A percentile compares a stretch with the other conserved stretches of the same genome.
Conservation (phyloP, 2,888 invertebrate genomes). For the Zaprionus bogoriensis region DNA sequence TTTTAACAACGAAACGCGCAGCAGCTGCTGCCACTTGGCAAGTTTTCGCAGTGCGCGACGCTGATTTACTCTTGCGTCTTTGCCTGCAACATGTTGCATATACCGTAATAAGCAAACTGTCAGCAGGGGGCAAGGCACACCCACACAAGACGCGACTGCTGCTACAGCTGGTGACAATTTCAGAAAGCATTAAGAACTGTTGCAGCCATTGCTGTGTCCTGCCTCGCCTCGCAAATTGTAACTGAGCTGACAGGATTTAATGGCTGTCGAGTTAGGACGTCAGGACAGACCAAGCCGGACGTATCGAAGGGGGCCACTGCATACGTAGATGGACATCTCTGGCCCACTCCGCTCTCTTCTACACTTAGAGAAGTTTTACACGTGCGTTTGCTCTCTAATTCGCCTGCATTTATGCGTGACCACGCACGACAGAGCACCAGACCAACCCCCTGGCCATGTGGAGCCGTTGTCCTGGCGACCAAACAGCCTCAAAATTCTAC, state of each 20-base stretch:
- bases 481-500: slow-evolving; percentile 39
- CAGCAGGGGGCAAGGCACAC: neutral
- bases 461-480: slow-evolving; percentile 46
- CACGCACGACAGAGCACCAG: slow-evolving; percentile 50
- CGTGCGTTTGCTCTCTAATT: slow-evolving; percentile 71
- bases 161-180: slow-evolving; percentile 69
- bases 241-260: slow-evolving; percentile 32
- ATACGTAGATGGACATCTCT: too few relatives aligned
- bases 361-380: slow-evolving; percentile 27
- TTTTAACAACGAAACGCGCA: slow-evolving; percentile 49
- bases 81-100: slow-evolving; percentile 68
- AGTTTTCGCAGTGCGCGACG: slow-evolving; percentile 47
- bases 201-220: slow-evolving; percentile 64
- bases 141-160: neutral
- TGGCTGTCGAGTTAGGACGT: slow-evolving; percentile 50
- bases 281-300: slow-evolving; percentile 46
- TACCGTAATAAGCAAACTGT: neutral
- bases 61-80: slow-evolving; percentile 47
- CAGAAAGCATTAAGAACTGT: slow-evolving; percentile 50
- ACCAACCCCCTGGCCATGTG: slow-evolving; percentile 12
- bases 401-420: slow-evolving; percentile 78
- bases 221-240: neutral
- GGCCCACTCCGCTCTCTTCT: too few relatives aligned
- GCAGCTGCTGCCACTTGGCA: slow-evolving; percentile 66
- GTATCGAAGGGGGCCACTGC: too few relatives aligned